Percentiles rank a stretch among this genome's conserved stretches.
Evolutionary conservation across 2,113 vertebrate genomes (phyloP).

Genomic region (Forbesichthys papilliferus): DNA sequence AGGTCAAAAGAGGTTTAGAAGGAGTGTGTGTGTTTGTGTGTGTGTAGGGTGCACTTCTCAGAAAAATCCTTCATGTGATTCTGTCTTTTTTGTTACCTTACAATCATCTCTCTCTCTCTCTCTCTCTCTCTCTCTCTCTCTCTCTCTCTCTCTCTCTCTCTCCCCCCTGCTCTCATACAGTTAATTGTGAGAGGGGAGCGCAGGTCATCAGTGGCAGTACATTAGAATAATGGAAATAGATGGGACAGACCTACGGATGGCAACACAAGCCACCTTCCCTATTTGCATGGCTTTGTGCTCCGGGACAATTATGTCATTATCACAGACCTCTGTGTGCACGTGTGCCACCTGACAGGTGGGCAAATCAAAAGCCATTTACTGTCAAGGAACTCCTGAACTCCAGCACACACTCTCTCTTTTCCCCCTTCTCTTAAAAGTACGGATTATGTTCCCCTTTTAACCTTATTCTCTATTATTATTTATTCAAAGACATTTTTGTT

Average conservation of each 20-base stretch:
- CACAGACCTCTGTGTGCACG: slow-evolving; percentile 39
- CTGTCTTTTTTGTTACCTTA: too few species aligned
- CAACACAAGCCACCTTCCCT: slow-evolving; percentile 71
- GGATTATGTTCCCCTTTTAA: too few species aligned
- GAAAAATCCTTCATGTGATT: too few species aligned
- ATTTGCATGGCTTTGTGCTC: slow-evolving; percentile 72
- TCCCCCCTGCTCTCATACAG: slow-evolving; percentile 33
- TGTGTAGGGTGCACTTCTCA: too few species aligned
- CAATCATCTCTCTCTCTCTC: slow-evolving; percentile 8
- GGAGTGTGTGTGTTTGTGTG: too few species aligned
- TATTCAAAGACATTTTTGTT: too few species aligned
- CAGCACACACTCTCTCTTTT: background rate
- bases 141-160: slow-evolving; percentile 28
- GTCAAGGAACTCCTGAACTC: slow-evolving; percentile 52
- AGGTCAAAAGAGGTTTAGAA: too few species aligned
- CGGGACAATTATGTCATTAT: slow-evolving; percentile 75
- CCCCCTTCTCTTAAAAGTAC: too few species aligned
- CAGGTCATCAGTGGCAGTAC: slow-evolving; percentile 72
- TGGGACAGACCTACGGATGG: slow-evolving; percentile 70
- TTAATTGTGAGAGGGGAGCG: slow-evolving; percentile 70
- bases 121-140: background rate
- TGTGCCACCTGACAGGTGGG: slow-evolving; percentile 48
- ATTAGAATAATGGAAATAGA: slow-evolving; percentile 78
- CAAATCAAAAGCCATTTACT: slow-evolving; percentile 34
- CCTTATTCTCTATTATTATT: too few species aligned